Conservation (phyloP, 2,113 vertebrate species). For the Gallinago jamesoni region DNA sequence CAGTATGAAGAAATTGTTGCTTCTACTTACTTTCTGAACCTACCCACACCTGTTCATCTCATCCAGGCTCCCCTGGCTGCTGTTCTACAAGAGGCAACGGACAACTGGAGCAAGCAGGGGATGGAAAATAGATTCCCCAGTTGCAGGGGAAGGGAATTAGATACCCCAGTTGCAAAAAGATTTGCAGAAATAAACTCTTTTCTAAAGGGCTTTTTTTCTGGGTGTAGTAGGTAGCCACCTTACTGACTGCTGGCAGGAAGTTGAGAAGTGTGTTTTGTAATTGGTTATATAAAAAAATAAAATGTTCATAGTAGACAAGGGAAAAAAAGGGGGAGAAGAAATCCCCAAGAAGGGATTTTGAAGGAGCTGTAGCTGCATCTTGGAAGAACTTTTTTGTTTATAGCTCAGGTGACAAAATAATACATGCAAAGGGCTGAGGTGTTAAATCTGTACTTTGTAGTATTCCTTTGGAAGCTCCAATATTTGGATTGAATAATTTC, state of each 20-base stretch:
- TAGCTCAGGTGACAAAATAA: background rate
- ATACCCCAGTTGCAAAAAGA: background rate
- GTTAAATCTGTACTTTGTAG: background rate
- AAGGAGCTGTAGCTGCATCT: background rate
- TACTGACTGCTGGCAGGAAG: background rate
- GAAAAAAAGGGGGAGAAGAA: background rate
- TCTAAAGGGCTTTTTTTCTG: background rate
- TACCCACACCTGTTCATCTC: background rate
- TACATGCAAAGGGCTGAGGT: background rate
- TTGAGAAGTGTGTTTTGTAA: background rate
- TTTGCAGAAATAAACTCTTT: background rate
- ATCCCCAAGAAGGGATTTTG: background rate
- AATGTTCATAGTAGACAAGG: background rate
- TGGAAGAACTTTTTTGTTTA: background rate
- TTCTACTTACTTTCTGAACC: background rate
- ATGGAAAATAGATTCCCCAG: background rate
- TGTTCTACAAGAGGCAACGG: background rate
- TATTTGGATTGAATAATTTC: background rate
- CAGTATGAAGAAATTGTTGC: background rate
- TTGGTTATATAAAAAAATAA: background rate
- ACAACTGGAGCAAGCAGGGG: background rate
- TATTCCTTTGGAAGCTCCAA: background rate
- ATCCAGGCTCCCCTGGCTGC: background rate
- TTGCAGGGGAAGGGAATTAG: background rate
- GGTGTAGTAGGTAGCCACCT: background rate